Evolutionary conservation across 2,888 invertebrate genomes (phyloP), one percentile per base, ranked within the genome.

Genomic region (Agonopterix alstromeriana): DNA sequence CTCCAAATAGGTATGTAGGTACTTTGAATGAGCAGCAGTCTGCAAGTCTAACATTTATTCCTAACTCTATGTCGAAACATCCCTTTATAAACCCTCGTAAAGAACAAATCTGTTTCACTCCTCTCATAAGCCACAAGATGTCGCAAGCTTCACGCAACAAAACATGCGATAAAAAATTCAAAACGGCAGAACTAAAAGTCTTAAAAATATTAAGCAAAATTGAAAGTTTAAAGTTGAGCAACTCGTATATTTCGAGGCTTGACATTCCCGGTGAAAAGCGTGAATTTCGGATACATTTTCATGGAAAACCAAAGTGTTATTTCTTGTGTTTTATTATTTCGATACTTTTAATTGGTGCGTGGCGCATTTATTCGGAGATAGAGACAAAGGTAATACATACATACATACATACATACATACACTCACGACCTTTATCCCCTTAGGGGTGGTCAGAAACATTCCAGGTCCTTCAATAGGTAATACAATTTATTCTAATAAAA

Each of bases 201-300:
- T 53, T 62, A 3, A 84, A 80, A 66, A 80, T 88, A 48, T 45
- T 86, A 0, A 66, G 59, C 11, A 87, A 83, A 70, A 79, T 86
- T 1, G 68, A 82, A 1, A 56, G 50, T 52, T 65, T 77, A 2
- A 79, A 82, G 53, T 60, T 88, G 3, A 72, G 56, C 48, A 63
- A 62, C 55, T 61, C 69, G 0, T 72, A 71, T 48, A 59, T 78
- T 48, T 71, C 77, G 0, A 64, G 61, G 8, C 55, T 88, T 36
- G 54, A 70, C 38, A 49, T 77, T 36, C 62, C 55, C 45, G n/a
- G 36, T 27, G 1, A 36, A 47, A 61, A 48, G 48, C 5, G 48
- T 36, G 2, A 56, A 50, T 35, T 5, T n/a, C 17, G 10, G 27
- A 42, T 38, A 7, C 36, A 17, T 14, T 35, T 38, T 27, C 12